A percentile compares a stretch with the other conserved stretches of the same genome.
phyloP scores from a whole-genome alignment of 2,113 vertebrate genomes.

The Oostethus manadensis region DNA sequence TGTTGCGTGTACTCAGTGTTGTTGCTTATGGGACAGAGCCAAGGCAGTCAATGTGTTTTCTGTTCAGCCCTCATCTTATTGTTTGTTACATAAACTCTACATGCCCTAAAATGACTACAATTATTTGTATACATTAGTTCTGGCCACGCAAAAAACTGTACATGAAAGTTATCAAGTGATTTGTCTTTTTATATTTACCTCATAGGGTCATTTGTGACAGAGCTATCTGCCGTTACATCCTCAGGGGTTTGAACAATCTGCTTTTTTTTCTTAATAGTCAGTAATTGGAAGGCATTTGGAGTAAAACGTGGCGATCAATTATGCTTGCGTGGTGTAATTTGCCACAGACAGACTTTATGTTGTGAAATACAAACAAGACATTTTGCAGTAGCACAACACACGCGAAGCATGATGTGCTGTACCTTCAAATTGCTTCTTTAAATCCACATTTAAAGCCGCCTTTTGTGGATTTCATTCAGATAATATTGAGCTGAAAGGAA shows the following conservation, averaged over 20 bases:
- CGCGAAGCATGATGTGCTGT: too few species aligned
- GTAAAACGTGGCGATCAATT: too few species aligned
- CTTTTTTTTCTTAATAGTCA: too few species aligned
- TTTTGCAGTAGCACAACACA: too few species aligned
- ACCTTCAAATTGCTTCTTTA: too few species aligned
- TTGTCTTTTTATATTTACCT: neutral
- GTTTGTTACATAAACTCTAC: neutral
- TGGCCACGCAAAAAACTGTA: neutral
- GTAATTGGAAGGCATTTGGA: neutral
- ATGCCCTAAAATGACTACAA: neutral
- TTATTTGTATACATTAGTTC: neutral
- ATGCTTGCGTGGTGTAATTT: too few species aligned
- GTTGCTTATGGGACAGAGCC: neutral
- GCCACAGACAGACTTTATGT: too few species aligned
- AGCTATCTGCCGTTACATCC: neutral
- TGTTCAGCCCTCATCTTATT: neutral
- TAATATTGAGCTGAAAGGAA: neutral
- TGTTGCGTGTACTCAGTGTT: too few species aligned
- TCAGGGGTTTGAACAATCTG: too few species aligned
- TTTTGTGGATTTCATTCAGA: neutral
- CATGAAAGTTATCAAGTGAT: neutral
- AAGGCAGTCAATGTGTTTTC: neutral
- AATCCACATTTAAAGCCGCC: neutral
- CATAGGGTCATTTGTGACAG: neutral
- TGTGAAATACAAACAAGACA: too few species aligned